Evolutionary conservation across 2,797 vertebrate species (phyloP), one percentile per base, ranked within the genome.

Genomic region (Todus mexicanus): DNA sequence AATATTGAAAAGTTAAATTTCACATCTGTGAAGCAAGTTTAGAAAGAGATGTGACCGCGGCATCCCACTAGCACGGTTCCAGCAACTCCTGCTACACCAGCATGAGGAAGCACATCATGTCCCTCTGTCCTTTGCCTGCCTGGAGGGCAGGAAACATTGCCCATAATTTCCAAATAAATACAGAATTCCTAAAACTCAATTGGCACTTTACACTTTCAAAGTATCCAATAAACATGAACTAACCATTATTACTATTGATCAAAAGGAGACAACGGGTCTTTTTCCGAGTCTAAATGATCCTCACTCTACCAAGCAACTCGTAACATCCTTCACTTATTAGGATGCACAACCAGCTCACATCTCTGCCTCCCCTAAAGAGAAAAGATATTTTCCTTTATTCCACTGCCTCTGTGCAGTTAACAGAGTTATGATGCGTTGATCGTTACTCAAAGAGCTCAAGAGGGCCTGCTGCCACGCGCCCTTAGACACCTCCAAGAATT

Each of bases 1-100:
- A 89, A 78, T 40, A 59, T 2, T 40, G 57, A 86, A 47, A 88
- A 84, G 45, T 75, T 76, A 63, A 51, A 82, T 64, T 76, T 88
- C 48, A 84, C 47, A 45, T 53, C 45, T 47, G 15, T 33, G 29
- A 91, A 90, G 38, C 31, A 61, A 83, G 53, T 47, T 83, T 84
- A 89, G 50, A 54, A 66, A 63, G 72, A 47, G 65, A 89, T n/a
- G 10, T 33, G n/a, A n/a, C n/a, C n/a, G n/a, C n/a, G n/a, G n/a
- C n/a, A n/a, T n/a, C n/a, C n/a, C n/a, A n/a, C n/a, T 25, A 35
- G 63, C 45, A 64, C 4, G 3, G 47, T 70, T 57, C 42, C 71
- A 72, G 60, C 5, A 3, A 40, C 18, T 75, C 48, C 71, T 12
- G 10, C 19, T 17, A 3, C 29, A 27, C 10, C 61, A 29, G 33